Evolutionary conservation across 2,797 vertebrate species (phyloP), one percentile per base, ranked within the genome.

Genomic region (Clarias laeviceps): DNA sequence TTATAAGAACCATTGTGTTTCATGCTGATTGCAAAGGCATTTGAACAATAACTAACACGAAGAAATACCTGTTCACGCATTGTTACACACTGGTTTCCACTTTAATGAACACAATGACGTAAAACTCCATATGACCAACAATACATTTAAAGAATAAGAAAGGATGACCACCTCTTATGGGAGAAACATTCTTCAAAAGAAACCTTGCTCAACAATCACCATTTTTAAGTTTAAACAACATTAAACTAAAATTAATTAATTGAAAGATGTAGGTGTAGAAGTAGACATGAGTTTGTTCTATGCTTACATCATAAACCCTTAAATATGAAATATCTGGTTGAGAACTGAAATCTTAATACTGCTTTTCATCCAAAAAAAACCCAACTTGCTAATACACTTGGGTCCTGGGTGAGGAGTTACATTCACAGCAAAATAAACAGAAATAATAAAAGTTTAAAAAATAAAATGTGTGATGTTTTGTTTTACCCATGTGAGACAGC

Each of bases 401-500:
- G 1, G 11, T 50, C 11, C 45, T 50, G 45, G 11, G 24, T 73
- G 5, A 50, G 50, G 3, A 73, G 69, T n/a, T 50, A 73, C 37
- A 50, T 50, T 27, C 12, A 27, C 40, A 73, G 14, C 2, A 27
- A 72, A 22, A 62, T 62, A 20, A 62, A 24, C 17, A 14, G 17
- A 27, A 4, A 74, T 56, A 56, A 74, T 74, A 56, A 17, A 45
- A 72, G 9, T 73, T 8, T 70, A 29, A 18, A 65, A 61, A 27
- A 7, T 84, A 17, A 76, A 64, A 65, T 83, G 9, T 12, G 3
- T 50, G 34, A 70, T 27, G 40, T 84, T 68, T 86, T 59, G 83
- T 0, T 65, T 87, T 90, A 95, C 94, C 88, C 86, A 81, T 61
- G 34, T 54, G 20, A 65, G 89, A 64, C 0, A 93, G 34, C 59